Base-by-base conservation (phyloP, 2,113 vertebrate genomes). In the Burhinus oedicnemus region DNA sequence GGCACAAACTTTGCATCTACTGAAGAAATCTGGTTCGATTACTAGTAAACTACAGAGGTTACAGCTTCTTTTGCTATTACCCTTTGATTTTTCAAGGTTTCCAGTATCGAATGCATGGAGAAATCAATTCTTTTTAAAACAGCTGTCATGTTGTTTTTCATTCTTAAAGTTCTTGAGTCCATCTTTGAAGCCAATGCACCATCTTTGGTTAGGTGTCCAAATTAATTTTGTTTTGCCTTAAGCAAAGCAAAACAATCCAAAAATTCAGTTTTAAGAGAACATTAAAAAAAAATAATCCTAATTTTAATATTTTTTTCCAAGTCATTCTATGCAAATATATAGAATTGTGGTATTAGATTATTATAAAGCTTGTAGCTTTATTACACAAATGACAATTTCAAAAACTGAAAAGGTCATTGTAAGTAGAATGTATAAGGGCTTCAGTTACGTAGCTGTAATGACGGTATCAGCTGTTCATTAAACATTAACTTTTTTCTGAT, bases 51-150 rank as follows among this genome's bases (percentile, higher is more conserved):
- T 87, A 25, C 45, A 88, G 82, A 94, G 21, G 54, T 76, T 96
- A 65, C 88, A 89, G 64, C 85, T 96, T 87, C 60, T 92, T 84
- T 91, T 94, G 20, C 80, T 89, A 18, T 65, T 90, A 65, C 29
- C 32, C 18, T 96, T 84, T 94, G 89, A 92, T 98, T 96, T 96
- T 69, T 94, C 82, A 95, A 87, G n/a, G 82, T 95, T 97, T 93
- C 29, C 78, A 89, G 45, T 90, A 95, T 78, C 0, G 9, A 80
- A 95, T 74, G 60, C 86, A 51, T n/a, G 23, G 13, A 96, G 68
- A 91, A 96, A 97, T 87, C 52, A 95, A 94, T 97, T 96, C 21
- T 85, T 11, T 95, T 96, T 93, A 87, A 96, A 92, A 93, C 22
- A 81, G n/a, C 44, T 93, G 54, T 90, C 90, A 61, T 0, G 0